These are phyloP conservation scores for Calcarius lapponicus DNA, from an alignment of 2,797 vertebrate species.

Conservation along the genomic window DNA sequence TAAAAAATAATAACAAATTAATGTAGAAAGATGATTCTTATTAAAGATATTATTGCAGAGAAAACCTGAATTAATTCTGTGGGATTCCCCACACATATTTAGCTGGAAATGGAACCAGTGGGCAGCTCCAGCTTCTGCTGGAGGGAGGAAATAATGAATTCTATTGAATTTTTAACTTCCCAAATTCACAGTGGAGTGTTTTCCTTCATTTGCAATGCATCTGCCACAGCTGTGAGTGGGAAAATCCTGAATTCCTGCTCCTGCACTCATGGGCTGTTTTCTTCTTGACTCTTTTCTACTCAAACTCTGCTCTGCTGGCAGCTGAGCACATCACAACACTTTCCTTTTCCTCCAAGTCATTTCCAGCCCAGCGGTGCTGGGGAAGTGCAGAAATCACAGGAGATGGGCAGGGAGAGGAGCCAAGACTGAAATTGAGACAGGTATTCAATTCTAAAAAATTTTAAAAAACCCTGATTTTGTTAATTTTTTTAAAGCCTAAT, in stretches of 20 bases:
- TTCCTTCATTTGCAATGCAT: background rate
- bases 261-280: background rate
- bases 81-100: background rate
- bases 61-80: background rate
- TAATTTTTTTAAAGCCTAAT: background rate
- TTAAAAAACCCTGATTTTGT: background rate
- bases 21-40: background rate
- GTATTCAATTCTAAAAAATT: background rate
- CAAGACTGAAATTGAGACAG: background rate
- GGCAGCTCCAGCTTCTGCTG: background rate
- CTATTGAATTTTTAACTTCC: background rate
- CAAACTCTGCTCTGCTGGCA: background rate
- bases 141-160: background rate
- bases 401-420: background rate
- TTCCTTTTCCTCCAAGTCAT: background rate
- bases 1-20: background rate
- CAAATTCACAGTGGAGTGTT: background rate
- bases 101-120: background rate
- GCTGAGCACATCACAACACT: background rate
- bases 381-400: background rate
- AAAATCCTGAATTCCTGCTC: background rate
- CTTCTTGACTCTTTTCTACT: background rate
- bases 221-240: background rate
- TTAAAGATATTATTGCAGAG: background rate
- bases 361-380: background rate